Base-by-base conservation (phyloP, 2,888 invertebrate genomes). In the Muscina levida region DNA sequence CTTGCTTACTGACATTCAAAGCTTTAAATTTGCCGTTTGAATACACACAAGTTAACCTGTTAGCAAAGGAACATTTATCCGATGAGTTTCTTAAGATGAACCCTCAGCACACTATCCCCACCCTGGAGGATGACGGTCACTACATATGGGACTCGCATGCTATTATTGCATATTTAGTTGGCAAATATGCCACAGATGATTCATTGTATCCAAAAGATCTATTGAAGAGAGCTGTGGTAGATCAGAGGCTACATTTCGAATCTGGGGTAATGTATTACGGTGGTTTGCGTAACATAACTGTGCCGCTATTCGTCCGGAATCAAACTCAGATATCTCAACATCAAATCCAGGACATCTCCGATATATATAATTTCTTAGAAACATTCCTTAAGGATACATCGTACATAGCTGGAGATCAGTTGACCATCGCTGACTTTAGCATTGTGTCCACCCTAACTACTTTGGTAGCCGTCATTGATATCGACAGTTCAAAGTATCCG, bases 161-260 rank as follows among this genome's bases (percentile, higher is more conserved):
- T n/a, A n/a, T n/a, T n/a, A n/a, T n/a, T n/a, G 39, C 85, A 0
- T 89, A 88, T 65, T 81, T 90, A 76, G 86, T 87, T 17, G 80
- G 84, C 66, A 89, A 88, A 81, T 86, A 85, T 76, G 86, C 74
- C 6, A 82, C 85, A 46, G 76, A 81, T 46, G 88, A 87, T 79
- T 57, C 84, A 0, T 79, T 88, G 0, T 88, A 88, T 74, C 88
- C 88, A n/a, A 87, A 87, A 89, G n/a, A n/a, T n/a, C n/a, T n/a
- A n/a, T n/a, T n/a, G n/a, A n/a, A n/a, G n/a, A n/a, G n/a, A n/a
- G n/a, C 91, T 2, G 57, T 87, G 2, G 88, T 90, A 1, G 89
- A 91, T 85, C 90, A 90, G 46, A 86, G 90, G 0, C 70, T 90
- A 48, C 87, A 89, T 83, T 90, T 89, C 71, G 90, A 91, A 22